Base-by-base conservation (phyloP, 1,140 invertebrate genomes). In the Drosophila orena region DNA sequence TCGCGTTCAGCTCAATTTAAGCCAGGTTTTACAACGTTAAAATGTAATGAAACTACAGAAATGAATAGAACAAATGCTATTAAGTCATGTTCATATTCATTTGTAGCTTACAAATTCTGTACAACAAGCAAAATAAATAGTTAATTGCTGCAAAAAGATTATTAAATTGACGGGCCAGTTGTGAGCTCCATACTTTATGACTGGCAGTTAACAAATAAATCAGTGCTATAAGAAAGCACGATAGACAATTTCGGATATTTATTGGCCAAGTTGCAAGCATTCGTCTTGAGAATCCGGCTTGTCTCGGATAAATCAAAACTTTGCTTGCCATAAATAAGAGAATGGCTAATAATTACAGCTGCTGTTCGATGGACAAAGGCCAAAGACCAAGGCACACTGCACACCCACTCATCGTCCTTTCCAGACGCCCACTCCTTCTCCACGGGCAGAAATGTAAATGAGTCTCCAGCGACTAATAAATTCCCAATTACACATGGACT, bases 391-490 rank as follows among this genome's bases (percentile, higher is more conserved):
- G n/a, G 35, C 6, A 22, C 34, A 27, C 49, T 6, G 24, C 27
- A 35, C 46, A 34, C 46, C 46, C 53, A 17, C 59, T 30, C 20
- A 15, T 20, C 22, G 53, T 58, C 24, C 59, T 61, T 22, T 7
- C 24, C 10, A 7, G 8, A 1, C 27, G 8, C 47, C 24, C 47
- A 49, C 42, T 55, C 8, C 42, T 11, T 22, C 70, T 49, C 47
- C 42, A 44, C 15, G 20, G 44, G 53, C 72, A 78, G 69, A 79
- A 88, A 86, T 86, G 81, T 86, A 86, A 86, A 86, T 86, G 83
- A 88, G 81, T 86, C 81, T 86, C 81, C 62, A 76, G 81, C 75
- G 81, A 83, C 81, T 86, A 86, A 86, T 86, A 86, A 86, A 86
- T 86, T 86, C 83, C 83, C 81, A 86, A 86, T 86, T 86, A 86